Percentiles rank a stretch among this genome's conserved stretches.
These are phyloP conservation scores for Dolomedes plantarius DNA, from an alignment of 2,888 invertebrate species.

Conservation along the genomic window DNA sequence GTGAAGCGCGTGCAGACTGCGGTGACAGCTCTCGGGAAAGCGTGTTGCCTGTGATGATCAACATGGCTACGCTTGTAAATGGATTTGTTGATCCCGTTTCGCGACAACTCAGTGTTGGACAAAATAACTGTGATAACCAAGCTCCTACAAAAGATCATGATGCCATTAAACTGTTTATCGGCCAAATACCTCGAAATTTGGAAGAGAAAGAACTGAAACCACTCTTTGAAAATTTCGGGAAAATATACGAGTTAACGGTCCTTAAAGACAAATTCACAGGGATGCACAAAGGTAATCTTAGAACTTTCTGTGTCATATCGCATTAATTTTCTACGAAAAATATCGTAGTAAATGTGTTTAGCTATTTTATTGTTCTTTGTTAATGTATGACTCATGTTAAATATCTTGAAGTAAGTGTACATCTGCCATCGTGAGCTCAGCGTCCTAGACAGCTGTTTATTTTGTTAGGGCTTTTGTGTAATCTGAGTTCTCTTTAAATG, in stretches of 20 bases:
- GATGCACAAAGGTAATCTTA: constrained; percentile 90
- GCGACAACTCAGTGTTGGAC: constrained; percentile 56
- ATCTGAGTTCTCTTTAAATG: constrained; percentile 21
- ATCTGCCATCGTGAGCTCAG: constrained; percentile 39
- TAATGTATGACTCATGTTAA: constrained; percentile 27
- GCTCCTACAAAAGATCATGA: constrained; percentile 79
- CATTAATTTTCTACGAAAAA: too few species aligned
- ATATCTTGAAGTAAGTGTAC: not conserved
- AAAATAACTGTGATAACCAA: constrained; percentile 59
- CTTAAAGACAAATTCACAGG: constrained; percentile 96
- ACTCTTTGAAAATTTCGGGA: constrained; percentile 94
- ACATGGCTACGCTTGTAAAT: constrained; percentile 73
- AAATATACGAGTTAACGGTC: constrained; percentile 94
- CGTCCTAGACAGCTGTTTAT: constrained; percentile 55
- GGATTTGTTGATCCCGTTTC: constrained; percentile 70
- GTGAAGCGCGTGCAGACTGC: constrained; percentile 44
- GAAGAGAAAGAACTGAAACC: constrained; percentile 91
- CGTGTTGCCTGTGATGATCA: constrained; percentile 62
- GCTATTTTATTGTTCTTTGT: too few species aligned
- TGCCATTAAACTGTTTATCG: constrained; percentile 90
- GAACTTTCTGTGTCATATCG: too few species aligned
- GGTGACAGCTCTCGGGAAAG: constrained; percentile 59
- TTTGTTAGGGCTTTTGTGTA: constrained; percentile 19
- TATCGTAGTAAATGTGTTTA: too few species aligned
- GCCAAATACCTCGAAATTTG: constrained; percentile 92